These are phyloP conservation scores for Diaprepes abbreviatus DNA, from an alignment of 2,888 invertebrate genomes.

Conservation along the genomic window DNA sequence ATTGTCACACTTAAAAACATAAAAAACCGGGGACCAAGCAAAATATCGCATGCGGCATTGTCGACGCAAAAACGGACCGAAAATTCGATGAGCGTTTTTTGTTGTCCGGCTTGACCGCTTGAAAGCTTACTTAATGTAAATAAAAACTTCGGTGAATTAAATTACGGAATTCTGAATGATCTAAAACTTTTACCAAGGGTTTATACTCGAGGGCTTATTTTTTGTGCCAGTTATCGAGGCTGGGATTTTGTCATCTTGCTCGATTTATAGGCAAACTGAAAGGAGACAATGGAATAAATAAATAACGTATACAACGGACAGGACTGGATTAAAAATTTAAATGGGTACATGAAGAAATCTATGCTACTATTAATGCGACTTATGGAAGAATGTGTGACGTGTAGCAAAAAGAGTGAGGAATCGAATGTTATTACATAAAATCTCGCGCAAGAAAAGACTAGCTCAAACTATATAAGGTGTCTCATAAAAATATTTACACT, in stretches of 20 bases:
- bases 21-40: constrained; percentile 10
- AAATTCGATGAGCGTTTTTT: constrained; percentile 17
- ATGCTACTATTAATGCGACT: too few species aligned
- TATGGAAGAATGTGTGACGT: too few species aligned
- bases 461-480: too few species aligned
- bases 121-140: constrained; percentile 19
- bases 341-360: too few species aligned
- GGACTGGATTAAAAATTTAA: neutral
- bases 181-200: constrained; percentile 18
- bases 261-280: neutral
- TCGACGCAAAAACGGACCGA: neutral
- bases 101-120: constrained; percentile 8
- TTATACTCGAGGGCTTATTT: constrained; percentile 10
- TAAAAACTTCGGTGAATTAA: constrained; percentile 19
- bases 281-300: neutral
- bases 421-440: too few species aligned
- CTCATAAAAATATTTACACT: too few species aligned
- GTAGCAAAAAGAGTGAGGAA: too few species aligned
- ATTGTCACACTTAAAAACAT: constrained; percentile 37
- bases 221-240: neutral
- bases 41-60: constrained; percentile 22
- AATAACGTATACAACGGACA: neutral
- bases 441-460: too few species aligned
- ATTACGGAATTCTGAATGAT: constrained; percentile 8
- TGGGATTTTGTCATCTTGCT: neutral